Percentiles rank a stretch among this genome's conserved stretches.
phyloP scores from a whole-genome alignment of 2,113 vertebrate genomes.

The Hippocampus barbouri region DNA sequence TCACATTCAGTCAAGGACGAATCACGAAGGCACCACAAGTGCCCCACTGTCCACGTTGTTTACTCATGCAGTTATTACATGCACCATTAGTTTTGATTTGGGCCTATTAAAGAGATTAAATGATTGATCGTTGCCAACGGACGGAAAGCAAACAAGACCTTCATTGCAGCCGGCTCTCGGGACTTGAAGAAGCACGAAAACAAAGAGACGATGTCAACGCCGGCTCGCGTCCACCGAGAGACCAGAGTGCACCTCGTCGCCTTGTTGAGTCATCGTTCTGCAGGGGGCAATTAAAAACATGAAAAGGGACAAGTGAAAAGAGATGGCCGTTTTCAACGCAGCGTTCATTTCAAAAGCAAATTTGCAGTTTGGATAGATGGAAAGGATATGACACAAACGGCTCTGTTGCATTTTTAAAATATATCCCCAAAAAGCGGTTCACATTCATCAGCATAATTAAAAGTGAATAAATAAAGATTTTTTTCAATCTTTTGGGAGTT shows the following conservation, averaged over 20 bases:
- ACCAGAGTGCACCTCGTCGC: slow-evolving; percentile 26
- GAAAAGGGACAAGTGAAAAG: slow-evolving; percentile 11
- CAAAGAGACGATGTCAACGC: slow-evolving; percentile 40
- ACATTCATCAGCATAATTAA: not conserved
- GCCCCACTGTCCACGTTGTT: slow-evolving; percentile 55
- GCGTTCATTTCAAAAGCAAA: slow-evolving; percentile 25
- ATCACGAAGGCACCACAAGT: slow-evolving; percentile 38
- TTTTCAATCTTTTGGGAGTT: not conserved
- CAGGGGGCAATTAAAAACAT: slow-evolving; percentile 56
- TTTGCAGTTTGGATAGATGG: not conserved
- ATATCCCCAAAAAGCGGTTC: not conserved
- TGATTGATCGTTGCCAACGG: slow-evolving; percentile 61
- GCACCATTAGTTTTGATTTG: slow-evolving; percentile 61
- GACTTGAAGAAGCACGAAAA: slow-evolving; percentile 24
- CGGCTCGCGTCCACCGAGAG: slow-evolving; percentile 25
- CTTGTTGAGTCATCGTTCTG: slow-evolving; percentile 49
- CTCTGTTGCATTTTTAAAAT: not conserved
- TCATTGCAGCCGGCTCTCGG: slow-evolving; percentile 13
- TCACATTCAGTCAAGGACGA: slow-evolving; percentile 46
- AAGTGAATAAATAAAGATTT: not conserved
- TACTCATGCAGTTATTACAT: slow-evolving; percentile 60
- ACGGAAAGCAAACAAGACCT: slow-evolving; percentile 25
- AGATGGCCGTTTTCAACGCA: slow-evolving; percentile 2
- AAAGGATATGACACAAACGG: not conserved
- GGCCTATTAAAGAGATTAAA: slow-evolving; percentile 64